phyloP scores from a whole-genome alignment of 2,113 vertebrate genomes.

The Bathybates hornii region DNA sequence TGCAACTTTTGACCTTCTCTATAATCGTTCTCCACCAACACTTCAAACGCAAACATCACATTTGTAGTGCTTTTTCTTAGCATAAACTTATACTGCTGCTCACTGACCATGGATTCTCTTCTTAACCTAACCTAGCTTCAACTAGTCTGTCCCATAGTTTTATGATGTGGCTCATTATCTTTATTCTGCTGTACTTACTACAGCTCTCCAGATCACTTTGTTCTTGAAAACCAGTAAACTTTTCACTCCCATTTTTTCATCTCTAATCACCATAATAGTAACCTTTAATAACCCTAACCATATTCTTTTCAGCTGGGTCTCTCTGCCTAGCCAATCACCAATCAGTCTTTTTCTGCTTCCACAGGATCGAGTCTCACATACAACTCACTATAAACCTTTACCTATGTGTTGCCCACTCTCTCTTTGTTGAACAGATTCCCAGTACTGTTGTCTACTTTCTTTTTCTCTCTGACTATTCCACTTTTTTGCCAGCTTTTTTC shows the following conservation, averaged over 20 bases:
- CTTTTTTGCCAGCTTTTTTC: background rate
- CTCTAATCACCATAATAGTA: background rate
- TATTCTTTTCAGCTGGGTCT: background rate
- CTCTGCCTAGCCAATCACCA: background rate
- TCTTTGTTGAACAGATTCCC: background rate
- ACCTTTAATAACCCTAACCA: background rate
- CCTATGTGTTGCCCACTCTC: background rate
- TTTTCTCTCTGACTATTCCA: background rate
- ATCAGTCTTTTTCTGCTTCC: background rate
- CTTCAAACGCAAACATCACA: background rate
- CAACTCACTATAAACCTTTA: background rate
- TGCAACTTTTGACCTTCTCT: background rate
- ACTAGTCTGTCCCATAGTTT: background rate
- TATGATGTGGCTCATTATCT: background rate
- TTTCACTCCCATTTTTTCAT: background rate
- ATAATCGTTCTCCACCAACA: background rate
- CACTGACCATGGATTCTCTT: background rate
- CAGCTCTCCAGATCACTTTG: background rate
- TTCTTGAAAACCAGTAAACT: background rate
- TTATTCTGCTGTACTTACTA: background rate
- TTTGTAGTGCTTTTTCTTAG: background rate
- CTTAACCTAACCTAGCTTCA: background rate
- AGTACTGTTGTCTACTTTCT: background rate
- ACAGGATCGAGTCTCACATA: background rate
- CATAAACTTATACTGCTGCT: background rate